Evolutionary conservation across 2,797 vertebrate genomes (phyloP).

Genomic region (Podarcis lilfordi): DNA sequence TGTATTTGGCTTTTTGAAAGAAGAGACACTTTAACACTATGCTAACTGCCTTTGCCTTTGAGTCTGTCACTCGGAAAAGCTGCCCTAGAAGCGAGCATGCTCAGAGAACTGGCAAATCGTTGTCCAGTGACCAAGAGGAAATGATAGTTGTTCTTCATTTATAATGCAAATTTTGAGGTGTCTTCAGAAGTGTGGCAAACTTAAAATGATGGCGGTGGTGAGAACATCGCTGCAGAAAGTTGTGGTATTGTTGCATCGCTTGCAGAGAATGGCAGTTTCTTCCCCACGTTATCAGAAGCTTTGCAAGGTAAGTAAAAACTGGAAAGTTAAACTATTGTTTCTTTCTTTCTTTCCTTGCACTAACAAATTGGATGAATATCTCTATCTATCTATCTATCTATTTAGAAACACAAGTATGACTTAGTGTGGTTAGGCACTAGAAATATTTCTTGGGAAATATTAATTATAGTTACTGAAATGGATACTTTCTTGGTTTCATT

Average conservation of each 20-base stretch:
- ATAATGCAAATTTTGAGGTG: slow-evolving; percentile 89
- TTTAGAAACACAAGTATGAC: neutral
- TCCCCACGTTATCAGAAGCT: slow-evolving; percentile 99
- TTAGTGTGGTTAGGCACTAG: neutral
- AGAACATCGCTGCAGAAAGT: slow-evolving; percentile 99
- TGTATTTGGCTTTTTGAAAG: slow-evolving; percentile 58
- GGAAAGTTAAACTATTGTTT: slow-evolving; percentile 45
- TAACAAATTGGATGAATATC: neutral
- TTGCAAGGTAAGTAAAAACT: slow-evolving; percentile 92
- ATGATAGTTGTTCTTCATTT: slow-evolving; percentile 81
- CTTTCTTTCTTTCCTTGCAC: slow-evolving; percentile 41
- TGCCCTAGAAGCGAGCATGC: slow-evolving; percentile 89
- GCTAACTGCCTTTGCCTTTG: slow-evolving; percentile 71
- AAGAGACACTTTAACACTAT: slow-evolving; percentile 81
- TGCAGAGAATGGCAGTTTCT: slow-evolving; percentile 99
- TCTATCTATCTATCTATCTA: too few species aligned
- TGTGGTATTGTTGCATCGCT: slow-evolving; percentile 98
- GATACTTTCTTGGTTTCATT: slow-evolving; percentile 36
- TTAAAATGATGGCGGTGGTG: slow-evolving; percentile 99
- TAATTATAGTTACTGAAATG: slow-evolving; percentile 35
- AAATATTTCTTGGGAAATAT: neutral
- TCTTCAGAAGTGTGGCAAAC: slow-evolving; percentile 93
- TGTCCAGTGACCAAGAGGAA: slow-evolving; percentile 82
- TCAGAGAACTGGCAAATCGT: slow-evolving; percentile 84
- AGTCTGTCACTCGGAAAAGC: slow-evolving; percentile 74